Evolutionary conservation across 2,797 vertebrate genomes (phyloP).

Genomic region (Limnodromus scolopaceus): DNA sequence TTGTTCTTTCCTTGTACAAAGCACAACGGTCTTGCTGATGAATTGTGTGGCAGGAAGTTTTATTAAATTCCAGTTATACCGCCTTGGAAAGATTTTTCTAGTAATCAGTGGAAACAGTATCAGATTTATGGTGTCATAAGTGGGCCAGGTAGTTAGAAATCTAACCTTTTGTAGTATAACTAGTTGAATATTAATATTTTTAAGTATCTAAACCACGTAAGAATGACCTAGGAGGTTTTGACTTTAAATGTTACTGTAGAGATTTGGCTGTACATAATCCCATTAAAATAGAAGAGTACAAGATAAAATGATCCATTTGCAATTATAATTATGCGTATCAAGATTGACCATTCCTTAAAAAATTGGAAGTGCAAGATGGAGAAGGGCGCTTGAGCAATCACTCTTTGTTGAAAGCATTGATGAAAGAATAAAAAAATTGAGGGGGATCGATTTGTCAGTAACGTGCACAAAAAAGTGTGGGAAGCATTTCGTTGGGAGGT

Average conservation of each 20-base stretch:
- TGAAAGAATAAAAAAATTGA: not conserved
- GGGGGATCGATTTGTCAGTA: conserved; percentile 7
- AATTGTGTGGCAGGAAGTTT: not conserved
- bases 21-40: not conserved
- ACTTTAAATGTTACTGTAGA: conserved; percentile 33
- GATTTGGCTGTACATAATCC: not conserved
- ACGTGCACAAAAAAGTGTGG: not conserved
- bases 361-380: conserved; percentile 12
- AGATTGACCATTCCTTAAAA: conserved; percentile 48
- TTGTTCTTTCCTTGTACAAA: not conserved
- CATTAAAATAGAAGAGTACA: conserved; percentile 47
- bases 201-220: not conserved
- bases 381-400: conserved; percentile 31
- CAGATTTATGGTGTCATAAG: conserved; percentile 22
- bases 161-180: conserved; percentile 11
- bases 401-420: conserved; percentile 46
- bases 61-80: not conserved
- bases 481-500: not conserved
- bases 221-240: conserved; percentile 25
- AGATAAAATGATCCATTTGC: conserved; percentile 36
- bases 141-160: not conserved
- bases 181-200: conserved; percentile 37
- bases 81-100: conserved; percentile 26
- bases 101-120: not conserved
- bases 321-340: conserved; percentile 12